Evolutionary conservation across 1,140 invertebrate genomes (phyloP), one percentile per base, ranked within the genome.

Genomic region (Mercenaria mercenaria): DNA sequence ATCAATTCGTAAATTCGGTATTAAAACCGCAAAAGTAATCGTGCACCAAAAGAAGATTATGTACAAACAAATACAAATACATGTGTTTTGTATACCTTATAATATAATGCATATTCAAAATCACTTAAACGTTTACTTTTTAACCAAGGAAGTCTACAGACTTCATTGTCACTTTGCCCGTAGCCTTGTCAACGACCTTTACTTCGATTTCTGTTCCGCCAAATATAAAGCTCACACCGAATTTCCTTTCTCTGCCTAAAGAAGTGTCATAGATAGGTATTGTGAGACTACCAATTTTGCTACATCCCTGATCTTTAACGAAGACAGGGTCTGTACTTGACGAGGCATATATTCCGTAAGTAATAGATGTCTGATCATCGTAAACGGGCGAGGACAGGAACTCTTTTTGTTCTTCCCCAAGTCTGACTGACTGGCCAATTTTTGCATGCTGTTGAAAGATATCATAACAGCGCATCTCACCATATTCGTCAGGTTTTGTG

Each of bases 171-270:
- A 34, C 34, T 37, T 56, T 52, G 13, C 34, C 52, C 0, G 79
- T 37, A 32, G 34, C 52, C 34, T 81, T 81, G 56, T 81, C 79
- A n/a, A 59, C 79, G n/a, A 81, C 29, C n/a, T 81, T 81, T 37
- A 81, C 79, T 26, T 32, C 52, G 1, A 81, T 41, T 32, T 81
- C 79, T 59, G 79, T 81, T 11, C 79, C 79, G 13, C 79, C 79
- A 59, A 81, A 81, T 34, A 81, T 59, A 59, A 81, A 81, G 20
- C 26, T 81, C 13, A 39, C 52, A 18, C 79, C 79, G 34, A 81
- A 81, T 56, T 81, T 32, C 18, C 79, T 56, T 18, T 29, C 20
- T 59, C 34, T 56, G 6, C 79, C 79, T n/a, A 56, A 23, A 4
- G 47, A 52, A 0, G 79, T 59, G 29, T 81, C 79, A 10, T 10